A percentile compares a stretch with the other conserved stretches of the same genome.
phyloP scores from a whole-genome alignment of 2,113 vertebrate genomes.

The Gavialis gangeticus region DNA sequence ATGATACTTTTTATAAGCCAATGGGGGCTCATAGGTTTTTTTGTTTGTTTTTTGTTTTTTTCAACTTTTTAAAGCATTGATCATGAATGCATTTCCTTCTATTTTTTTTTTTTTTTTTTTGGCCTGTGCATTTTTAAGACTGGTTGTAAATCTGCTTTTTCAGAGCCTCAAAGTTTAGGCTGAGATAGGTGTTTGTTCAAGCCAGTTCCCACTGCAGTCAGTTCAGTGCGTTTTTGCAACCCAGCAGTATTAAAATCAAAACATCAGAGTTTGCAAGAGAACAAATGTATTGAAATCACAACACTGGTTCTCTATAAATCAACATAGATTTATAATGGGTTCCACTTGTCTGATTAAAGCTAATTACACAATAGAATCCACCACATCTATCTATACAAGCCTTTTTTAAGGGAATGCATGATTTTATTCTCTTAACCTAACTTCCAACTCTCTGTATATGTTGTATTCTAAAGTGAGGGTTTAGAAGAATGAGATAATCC shows the following conservation, averaged over 20 bases:
- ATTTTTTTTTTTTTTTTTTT: neutral
- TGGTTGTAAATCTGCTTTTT: neutral
- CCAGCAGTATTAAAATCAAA: neutral
- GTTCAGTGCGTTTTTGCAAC: neutral
- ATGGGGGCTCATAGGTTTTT: neutral
- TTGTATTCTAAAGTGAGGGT: neutral
- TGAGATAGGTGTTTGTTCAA: neutral
- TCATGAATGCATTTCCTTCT: neutral
- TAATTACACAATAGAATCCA: neutral
- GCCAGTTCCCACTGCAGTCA: neutral
- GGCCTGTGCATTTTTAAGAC: neutral
- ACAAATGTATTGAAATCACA: neutral
- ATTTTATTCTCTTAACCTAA: neutral
- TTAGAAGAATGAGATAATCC: neutral
- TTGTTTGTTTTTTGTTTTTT: neutral
- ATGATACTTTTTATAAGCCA: neutral
- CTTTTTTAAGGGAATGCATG: neutral
- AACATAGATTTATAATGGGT: neutral
- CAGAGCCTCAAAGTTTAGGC: neutral
- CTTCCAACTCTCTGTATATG: neutral
- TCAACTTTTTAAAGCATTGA: neutral
- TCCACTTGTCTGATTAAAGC: conserved; percentile 4
- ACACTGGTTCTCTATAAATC: neutral
- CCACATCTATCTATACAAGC: neutral
- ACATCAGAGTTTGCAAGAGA: neutral